These are phyloP conservation scores for Neotoxoptera formosana DNA, from an alignment of 1,140 invertebrate species.

Conservation along the genomic window DNA sequence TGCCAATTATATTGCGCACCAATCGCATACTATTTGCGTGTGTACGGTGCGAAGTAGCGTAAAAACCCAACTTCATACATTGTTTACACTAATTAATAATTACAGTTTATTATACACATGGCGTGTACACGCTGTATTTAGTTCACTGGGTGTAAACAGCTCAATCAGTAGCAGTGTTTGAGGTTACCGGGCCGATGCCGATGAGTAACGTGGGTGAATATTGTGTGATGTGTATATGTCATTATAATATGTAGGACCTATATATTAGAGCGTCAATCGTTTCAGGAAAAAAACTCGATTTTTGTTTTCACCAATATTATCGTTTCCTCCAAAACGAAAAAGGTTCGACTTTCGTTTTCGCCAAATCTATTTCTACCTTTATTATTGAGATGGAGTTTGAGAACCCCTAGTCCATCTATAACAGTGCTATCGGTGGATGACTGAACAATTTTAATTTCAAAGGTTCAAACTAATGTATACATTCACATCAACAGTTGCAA, in stretches of 20 bases:
- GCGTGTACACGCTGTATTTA: not conserved
- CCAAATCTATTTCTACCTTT: too few relatives aligned
- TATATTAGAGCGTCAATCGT: too few relatives aligned
- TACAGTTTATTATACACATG: not conserved
- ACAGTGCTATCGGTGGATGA: too few relatives aligned
- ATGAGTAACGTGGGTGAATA: not conserved
- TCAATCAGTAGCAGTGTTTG: not conserved
- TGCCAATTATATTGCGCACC: not conserved
- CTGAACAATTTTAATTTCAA: too few relatives aligned
- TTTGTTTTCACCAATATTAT: too few relatives aligned
- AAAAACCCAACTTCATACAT: not conserved
- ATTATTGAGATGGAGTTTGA: too few relatives aligned
- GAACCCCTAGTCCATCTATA: too few relatives aligned
- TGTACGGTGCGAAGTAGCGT: not conserved
- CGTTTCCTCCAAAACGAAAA: too few relatives aligned
- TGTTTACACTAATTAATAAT: not conserved
- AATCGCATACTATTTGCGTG: not conserved
- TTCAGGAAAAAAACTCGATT: too few relatives aligned
- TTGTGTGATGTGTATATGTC: not conserved
- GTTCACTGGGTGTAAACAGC: not conserved
- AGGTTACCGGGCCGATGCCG: not conserved
- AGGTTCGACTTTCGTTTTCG: too few relatives aligned
- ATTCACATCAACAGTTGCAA: too few relatives aligned
- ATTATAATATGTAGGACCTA: not conserved
- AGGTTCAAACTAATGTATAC: too few relatives aligned